Percentiles rank a stretch among this genome's conserved stretches.
These are phyloP conservation scores for Pteromalus puparum DNA, from an alignment of 1,140 invertebrate genomes.

Conservation along the genomic window DNA sequence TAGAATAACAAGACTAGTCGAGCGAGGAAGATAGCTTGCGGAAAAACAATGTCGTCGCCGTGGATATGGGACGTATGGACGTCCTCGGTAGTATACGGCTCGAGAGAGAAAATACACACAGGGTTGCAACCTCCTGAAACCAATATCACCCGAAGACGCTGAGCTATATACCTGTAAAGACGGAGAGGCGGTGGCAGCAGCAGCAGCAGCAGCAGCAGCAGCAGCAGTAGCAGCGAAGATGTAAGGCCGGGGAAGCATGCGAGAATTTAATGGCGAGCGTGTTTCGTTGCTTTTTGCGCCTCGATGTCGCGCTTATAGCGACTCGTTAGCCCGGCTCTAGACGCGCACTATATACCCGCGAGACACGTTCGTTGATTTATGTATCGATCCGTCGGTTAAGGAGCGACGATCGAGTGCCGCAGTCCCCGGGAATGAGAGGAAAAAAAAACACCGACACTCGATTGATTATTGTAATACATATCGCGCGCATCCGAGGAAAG, in stretches of 20 bases:
- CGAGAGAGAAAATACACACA: constrained; percentile 14
- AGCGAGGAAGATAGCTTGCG: background rate
- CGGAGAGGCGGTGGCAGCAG: background rate
- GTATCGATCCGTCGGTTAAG: constrained; percentile 20
- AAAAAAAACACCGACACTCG: background rate
- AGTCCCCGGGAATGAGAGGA: background rate
- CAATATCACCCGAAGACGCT: constrained; percentile 24
- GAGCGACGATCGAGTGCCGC: background rate
- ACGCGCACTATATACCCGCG: background rate
- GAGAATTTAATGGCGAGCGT: constrained; percentile 52
- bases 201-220: background rate
- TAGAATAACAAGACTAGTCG: constrained; percentile 15
- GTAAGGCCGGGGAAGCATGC: background rate
- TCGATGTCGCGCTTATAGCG: constrained; percentile 29
- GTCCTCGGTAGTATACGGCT: too few species aligned
- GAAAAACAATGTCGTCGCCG: background rate
- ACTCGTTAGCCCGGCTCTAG: constrained; percentile 37
- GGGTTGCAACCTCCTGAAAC: constrained; percentile 18
- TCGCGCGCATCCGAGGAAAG: background rate
- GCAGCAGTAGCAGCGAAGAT: background rate
- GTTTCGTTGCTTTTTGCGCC: constrained; percentile 50
- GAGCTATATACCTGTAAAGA: background rate
- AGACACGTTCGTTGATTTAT: constrained; percentile 41
- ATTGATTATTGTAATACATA: background rate
- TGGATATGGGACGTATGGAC: background rate